Evolutionary conservation across 2,113 vertebrate species (phyloP), one percentile per base, ranked within the genome.

Genomic region (Hypomesus transpacificus): DNA sequence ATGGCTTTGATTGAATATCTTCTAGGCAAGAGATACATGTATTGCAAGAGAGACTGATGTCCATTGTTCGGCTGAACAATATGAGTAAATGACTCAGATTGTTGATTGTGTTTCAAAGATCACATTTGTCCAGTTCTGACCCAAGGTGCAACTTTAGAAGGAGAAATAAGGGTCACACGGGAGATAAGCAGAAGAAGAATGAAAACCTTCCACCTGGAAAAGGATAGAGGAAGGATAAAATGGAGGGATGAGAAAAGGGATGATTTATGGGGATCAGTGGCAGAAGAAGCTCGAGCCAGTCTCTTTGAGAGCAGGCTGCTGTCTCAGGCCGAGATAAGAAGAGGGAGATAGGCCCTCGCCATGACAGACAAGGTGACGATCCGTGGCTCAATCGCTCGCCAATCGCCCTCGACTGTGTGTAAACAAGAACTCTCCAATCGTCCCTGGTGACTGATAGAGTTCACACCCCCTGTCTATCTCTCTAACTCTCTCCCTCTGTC

Each of bases 291-390:
- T 76, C 62, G 56, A 57, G 24, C 73, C 66, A 68, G 70, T 57
- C 7, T 11, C 39, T 46, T 46, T 9, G 39, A 46, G 7, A 46
- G 39, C 61, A 17, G 74, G 76, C 75, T 67, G 71, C 77, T 80
- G 81, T 84, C 83, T 87, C 21, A 0, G 39, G 16, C 59, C 0
- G 21, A 78, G 84, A 88, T 81, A 83, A 82, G 70, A 68, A 59
- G 62, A 69, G 31, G 77, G 51, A 78, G 75, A 80, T 78, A 71
- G 77, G 73, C 73, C 57, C 67, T 73, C 76, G 79, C 75, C 62
- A 64, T 83, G 82, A 89, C 79, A 80, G 86, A 84, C 84, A 86
- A 76, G 81, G 81, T 84, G 85, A 88, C 78, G 86, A 84, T 76
- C 71, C n/a, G 13, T 21, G 11, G 58, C 22, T 39, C 59, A 22